Evolutionary conservation across 2,888 invertebrate species (phyloP), one percentile per base, ranked within the genome.

Genomic region (Drosophila niveifrons): DNA sequence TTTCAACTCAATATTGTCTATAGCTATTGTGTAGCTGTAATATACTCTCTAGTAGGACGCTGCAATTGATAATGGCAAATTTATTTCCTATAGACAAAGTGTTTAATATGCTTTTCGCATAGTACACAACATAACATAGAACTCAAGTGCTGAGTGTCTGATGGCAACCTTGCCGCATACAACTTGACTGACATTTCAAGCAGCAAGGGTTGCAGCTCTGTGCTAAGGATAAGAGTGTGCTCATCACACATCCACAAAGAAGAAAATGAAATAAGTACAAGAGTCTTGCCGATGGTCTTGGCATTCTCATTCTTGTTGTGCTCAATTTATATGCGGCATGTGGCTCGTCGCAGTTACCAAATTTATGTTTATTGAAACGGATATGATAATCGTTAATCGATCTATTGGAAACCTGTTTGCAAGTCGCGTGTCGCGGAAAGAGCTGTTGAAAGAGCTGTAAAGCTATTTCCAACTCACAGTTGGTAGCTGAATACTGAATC

Each of bases 361-460:
- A 80, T 72, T 68, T 66, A 70, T 73, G 73, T 56, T 78, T 81
- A 68, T 66, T 53, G 63, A 82, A 82, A 85, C 82, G 88, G 88
- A 88, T 88, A 82, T 85, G 88, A 59, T 66, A 87, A 82, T 76
- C 71, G 75, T 75, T 72, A 68, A 73, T 73, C 55, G 69, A 73
- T 69, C 52, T 28, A 10, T 41, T 46, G 41, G 31, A 75, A 75
- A 75, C 78, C 65, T 44, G 75, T 78, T 78, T 59, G 41, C 44
- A 44, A 53, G 65, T 69, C 78, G 78, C 78, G 75, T 75, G 75
- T 61, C 59, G 36, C 39, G 36, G 31, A 9, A 43, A 43, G 63
- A 57, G 23, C 29, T 36, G 23, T 23, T 23, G 23, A 23, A 6
- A 23, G 23, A 23, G 23, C 23, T 51, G 47, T 56, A 41, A 50